Conservation (phyloP, 2,888 invertebrate species). For the Congeria kusceri region DNA sequence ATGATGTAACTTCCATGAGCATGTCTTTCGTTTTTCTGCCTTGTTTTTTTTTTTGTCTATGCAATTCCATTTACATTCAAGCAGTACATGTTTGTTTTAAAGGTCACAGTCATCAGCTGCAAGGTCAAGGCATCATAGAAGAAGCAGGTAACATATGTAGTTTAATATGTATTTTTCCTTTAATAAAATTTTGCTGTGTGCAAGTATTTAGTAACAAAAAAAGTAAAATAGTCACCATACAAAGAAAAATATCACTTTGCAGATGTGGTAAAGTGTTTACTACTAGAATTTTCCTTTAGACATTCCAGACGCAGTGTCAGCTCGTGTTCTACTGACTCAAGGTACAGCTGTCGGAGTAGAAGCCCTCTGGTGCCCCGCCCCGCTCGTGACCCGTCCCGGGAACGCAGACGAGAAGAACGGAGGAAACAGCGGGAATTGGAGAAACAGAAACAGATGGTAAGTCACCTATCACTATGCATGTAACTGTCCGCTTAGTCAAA, state of each 20-base stretch:
- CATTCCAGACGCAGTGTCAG: background rate
- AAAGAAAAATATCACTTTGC: too few species aligned
- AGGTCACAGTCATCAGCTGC: slow-evolving; percentile 34
- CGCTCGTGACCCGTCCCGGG: slow-evolving; percentile 46
- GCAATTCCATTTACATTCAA: too few species aligned
- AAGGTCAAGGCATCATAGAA: slow-evolving; percentile 51
- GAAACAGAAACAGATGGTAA: slow-evolving; percentile 76
- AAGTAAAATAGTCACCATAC: too few species aligned
- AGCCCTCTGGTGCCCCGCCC: background rate
- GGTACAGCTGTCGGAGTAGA: background rate
- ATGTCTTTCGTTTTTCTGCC: too few species aligned
- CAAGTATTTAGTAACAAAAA: too few species aligned
- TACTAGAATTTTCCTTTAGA: too few species aligned
- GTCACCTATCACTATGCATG: slow-evolving; percentile 23
- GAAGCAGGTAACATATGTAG: background rate
- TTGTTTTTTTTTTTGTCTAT: too few species aligned
- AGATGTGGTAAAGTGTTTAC: too few species aligned
- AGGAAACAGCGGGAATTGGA: slow-evolving; percentile 67
- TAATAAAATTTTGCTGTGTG: too few species aligned
- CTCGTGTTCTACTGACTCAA: background rate
- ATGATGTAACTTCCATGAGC: too few species aligned
- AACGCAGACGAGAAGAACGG: slow-evolving; percentile 55
- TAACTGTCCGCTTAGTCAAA: too few species aligned
- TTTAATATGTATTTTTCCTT: too few species aligned
- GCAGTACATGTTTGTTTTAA: slow-evolving; percentile 35